phyloP scores from a whole-genome alignment of 2,888 invertebrate genomes.

The Myathropa florea region DNA sequence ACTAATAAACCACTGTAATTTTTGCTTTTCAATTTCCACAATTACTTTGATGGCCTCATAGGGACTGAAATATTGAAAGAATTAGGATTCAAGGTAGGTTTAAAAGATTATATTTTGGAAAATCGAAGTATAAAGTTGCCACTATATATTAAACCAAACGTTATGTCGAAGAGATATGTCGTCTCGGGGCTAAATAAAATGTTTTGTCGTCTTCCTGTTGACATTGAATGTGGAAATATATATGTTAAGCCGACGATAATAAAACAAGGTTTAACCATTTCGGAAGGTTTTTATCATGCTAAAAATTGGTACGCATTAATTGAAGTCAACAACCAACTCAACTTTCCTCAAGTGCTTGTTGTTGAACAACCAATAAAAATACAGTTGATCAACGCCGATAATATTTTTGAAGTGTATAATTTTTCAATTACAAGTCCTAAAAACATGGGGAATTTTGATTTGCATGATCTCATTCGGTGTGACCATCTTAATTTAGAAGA shows the following conservation, averaged over 20 bases:
- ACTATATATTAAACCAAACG: neutral
- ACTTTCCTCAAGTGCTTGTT: neutral
- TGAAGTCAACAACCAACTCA: neutral
- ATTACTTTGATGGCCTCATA: neutral
- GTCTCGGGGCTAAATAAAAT: neutral
- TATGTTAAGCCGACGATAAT: neutral
- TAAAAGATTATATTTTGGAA: too few species aligned
- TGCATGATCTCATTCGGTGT: neutral
- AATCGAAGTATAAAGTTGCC: neutral
- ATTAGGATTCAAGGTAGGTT: too few species aligned
- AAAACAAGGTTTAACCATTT: neutral
- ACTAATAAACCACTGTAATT: neutral
- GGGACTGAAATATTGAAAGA: too few species aligned
- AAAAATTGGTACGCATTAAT: neutral
- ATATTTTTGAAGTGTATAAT: neutral
- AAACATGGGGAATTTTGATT: neutral
- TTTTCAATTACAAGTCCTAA: neutral
- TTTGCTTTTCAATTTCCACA: neutral
- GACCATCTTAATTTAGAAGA: slow-evolving; percentile 9
- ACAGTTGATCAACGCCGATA: neutral
- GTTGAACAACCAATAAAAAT: neutral
- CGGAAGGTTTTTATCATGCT: neutral
- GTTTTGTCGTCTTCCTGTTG: neutral
- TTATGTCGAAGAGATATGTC: neutral
- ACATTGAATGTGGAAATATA: neutral